These are phyloP conservation scores for Adineta ricciae DNA, from an alignment of 2,888 invertebrate genomes.

Conservation along the genomic window DNA sequence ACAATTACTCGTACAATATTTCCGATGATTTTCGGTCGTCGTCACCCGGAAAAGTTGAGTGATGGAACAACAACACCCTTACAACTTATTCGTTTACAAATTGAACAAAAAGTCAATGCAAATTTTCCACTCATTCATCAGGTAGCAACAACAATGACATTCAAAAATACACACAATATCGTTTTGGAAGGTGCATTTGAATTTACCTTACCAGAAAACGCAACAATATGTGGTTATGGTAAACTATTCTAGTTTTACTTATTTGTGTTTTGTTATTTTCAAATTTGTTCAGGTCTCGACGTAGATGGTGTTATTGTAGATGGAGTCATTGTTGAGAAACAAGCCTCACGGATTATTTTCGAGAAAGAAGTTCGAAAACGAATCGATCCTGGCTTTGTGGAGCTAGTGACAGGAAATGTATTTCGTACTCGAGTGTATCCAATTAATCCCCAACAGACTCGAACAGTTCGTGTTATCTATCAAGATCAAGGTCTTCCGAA, in stretches of 20 bases:
- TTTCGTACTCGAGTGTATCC: slow-evolving; percentile 14
- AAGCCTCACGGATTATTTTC: background rate
- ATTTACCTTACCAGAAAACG: background rate
- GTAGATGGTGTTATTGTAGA: background rate
- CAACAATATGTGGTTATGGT: slow-evolving; percentile 10
- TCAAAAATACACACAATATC: background rate
- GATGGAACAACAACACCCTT: background rate
- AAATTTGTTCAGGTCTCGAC: background rate
- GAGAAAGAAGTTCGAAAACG: slow-evolving; percentile 11
- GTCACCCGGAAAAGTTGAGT: background rate
- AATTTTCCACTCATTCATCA: background rate
- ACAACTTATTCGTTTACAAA: background rate
- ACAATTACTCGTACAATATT: background rate
- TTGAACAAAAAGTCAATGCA: background rate
- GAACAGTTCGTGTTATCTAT: slow-evolving; percentile 10
- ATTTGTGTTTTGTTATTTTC: background rate
- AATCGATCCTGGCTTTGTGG: background rate
- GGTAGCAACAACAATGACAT: background rate
- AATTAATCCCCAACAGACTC: background rate
- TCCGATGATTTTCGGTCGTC: background rate
- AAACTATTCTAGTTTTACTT: background rate
- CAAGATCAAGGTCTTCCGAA: background rate
- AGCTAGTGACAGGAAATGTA: background rate
- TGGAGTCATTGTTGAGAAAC: background rate
- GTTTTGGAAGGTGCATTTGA: background rate